Percentiles rank a stretch among this genome's conserved stretches.
These are phyloP conservation scores for Leptobrachium leishanense DNA, from an alignment of 2,113 vertebrate species.

Conservation along the genomic window DNA sequence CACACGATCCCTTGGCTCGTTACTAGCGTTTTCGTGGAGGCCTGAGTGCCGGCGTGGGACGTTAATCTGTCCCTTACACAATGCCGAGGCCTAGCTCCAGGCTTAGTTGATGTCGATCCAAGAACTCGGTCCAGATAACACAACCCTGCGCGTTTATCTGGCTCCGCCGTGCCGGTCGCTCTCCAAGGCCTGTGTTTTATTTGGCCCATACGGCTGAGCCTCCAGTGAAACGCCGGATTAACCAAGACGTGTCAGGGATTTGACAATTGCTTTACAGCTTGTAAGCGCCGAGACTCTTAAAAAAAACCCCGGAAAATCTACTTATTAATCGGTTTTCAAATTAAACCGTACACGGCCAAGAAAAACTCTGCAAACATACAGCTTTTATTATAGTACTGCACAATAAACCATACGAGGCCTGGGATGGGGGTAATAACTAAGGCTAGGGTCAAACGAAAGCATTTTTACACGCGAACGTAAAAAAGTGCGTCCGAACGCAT, in stretches of 20 bases:
- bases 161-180: not conserved
- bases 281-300: not conserved
- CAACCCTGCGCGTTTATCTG: not conserved
- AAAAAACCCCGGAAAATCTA: no score
- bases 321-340: no score
- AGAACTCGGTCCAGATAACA: conserved; percentile 20
- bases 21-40: not conserved
- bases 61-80: conserved; percentile 2
- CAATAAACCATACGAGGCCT: no score
- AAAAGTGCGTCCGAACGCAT: no score
- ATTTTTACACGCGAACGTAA: no score
- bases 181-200: conserved; percentile 19
- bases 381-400: no score
- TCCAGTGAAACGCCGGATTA: conserved; percentile 9
- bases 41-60: not conserved
- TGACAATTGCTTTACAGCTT: conserved; percentile 40
- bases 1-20: not conserved
- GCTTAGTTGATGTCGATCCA: not conserved
- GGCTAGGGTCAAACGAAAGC: no score
- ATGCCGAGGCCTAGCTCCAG: conserved; percentile 6
- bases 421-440: no score
- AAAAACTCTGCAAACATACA: no score
- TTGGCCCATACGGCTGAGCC: conserved; percentile 1
- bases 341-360: no score
- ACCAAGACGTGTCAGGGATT: conserved; percentile 11